These are phyloP conservation scores for Myotis daubentonii DNA, from an alignment of 2,797 vertebrate genomes.

Conservation along the genomic window DNA sequence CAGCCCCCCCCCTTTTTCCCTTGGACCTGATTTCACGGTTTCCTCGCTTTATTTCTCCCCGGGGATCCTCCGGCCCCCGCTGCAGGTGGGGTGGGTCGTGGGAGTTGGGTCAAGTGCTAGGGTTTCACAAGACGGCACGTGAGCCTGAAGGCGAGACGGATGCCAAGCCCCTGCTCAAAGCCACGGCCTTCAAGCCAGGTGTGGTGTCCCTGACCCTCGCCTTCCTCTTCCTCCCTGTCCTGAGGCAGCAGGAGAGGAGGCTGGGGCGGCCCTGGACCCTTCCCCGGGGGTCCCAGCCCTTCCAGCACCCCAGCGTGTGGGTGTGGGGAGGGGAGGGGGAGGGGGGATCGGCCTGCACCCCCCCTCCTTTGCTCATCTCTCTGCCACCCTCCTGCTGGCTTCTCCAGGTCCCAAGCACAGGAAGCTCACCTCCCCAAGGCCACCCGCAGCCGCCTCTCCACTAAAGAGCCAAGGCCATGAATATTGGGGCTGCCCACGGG, in stretches of 20 bases:
- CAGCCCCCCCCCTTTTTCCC: not conserved
- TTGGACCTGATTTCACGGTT: not conserved
- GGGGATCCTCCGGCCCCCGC: not conserved
- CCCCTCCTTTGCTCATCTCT: not conserved
- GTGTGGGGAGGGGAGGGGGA: not conserved
- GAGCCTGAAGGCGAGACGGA: not conserved
- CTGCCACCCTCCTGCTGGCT: not conserved
- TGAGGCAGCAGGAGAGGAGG: not conserved
- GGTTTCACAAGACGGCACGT: not conserved
- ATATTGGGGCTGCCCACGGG: not conserved
- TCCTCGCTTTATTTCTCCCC: not conserved
- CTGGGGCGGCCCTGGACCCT: not conserved
- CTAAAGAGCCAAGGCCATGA: fast-evolving
- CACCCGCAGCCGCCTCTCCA: not conserved
- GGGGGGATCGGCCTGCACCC: not conserved
- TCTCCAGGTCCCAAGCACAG: not conserved
- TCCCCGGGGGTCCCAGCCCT: not conserved
- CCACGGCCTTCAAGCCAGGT: not conserved
- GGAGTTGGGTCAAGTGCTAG: not conserved
- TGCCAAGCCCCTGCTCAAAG: not conserved
- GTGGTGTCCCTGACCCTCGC: fast-evolving
- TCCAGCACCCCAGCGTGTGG: too few species aligned
- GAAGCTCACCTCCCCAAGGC: fast-evolving
- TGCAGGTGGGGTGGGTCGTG: not conserved
- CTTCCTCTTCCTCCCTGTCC: not conserved